Evolutionary conservation across 2,113 vertebrate genomes (phyloP), one percentile per base, ranked within the genome.

Genomic region (Drymodes brunneopygia): DNA sequence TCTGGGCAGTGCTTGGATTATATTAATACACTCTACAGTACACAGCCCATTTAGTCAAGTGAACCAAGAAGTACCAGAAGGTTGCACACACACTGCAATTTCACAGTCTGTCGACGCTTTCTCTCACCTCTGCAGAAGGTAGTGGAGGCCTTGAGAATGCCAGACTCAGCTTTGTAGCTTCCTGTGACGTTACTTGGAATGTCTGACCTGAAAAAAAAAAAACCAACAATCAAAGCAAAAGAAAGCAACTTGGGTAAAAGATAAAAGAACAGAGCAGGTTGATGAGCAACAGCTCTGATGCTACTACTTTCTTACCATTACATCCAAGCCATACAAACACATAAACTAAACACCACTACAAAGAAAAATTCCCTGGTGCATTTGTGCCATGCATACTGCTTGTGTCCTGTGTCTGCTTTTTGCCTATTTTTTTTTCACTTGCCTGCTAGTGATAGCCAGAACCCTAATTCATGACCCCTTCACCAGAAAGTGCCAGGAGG

Each of bases 141-240:
- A 95, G 65, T 0, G 98, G 98, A 6, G 98, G 96, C 71, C 97
- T 97, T 40, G 98, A 98, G 94, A 99, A 99, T 17, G 97, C 98
- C 74, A 98, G 86, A 36, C 98, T 99, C 90, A 99, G 97, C 91
- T 98, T 98, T 5, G 98, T 99, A 81, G 98, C 99, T 97, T 99
- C 99, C 78, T 98, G 98, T 3, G 99, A 99, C 1, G 98, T 97
- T 2, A 92, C 89, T 85, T 97, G 98, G 45, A 98, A 98, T 3
- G 98, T 97, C 87, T 98, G 98, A 88, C 95, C 99, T 99, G 94
- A 12, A 57, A 86, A 45, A 60, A 17, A 19, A 69, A 58, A 4
- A 0, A 1, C 18, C 16, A 65, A 25, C 31, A 42, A 42, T 42
- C 42, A 84, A 75, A 66, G 70, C 12, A 33, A 45, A 12, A 48